Percentiles rank a stretch among this genome's conserved stretches.
Conservation (phyloP, 2,797 vertebrate genomes). For the Scomberomorus guttatus region DNA sequence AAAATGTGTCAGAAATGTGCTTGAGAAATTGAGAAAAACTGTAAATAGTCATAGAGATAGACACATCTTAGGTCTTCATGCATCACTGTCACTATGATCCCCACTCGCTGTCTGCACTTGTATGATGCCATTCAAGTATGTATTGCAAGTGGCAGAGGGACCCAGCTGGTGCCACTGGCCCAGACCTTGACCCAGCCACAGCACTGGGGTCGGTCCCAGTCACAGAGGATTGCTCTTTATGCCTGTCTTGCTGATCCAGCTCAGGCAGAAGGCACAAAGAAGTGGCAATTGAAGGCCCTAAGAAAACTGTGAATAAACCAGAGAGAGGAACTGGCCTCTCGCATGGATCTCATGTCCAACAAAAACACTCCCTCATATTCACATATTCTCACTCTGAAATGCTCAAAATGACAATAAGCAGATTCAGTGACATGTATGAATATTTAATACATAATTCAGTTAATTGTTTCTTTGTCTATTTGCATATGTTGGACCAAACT, state of each 20-base stretch:
- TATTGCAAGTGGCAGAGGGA: conserved; percentile 70
- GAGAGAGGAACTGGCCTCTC: conserved; percentile 27
- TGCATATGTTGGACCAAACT: neutral
- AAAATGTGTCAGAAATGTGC: too few species aligned
- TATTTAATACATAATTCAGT: neutral
- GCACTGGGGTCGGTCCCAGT: conserved; percentile 64
- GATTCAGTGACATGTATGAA: neutral
- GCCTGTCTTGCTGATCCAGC: conserved; percentile 69
- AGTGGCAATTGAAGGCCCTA: conserved; percentile 55
- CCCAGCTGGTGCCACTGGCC: conserved; percentile 74
- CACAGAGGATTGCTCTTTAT: conserved; percentile 74
- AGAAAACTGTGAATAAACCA: conserved; percentile 44
- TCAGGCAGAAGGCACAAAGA: conserved; percentile 37
- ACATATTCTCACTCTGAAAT: conserved; percentile 31
- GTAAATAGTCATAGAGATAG: conserved; percentile 7
- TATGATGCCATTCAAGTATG: conserved; percentile 42
- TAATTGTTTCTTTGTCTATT: conserved; percentile 16
- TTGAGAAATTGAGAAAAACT: too few species aligned
- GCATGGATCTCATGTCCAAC: neutral
- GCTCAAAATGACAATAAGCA: conserved; percentile 31
- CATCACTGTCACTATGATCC: conserved; percentile 17
- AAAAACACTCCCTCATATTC: neutral
- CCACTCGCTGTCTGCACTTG: conserved; percentile 20
- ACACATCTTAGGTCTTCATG: neutral
- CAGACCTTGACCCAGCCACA: conserved; percentile 70